A percentile compares a stretch with the other conserved stretches of the same genome.
Evolutionary conservation across 2,797 vertebrate genomes (phyloP).

Genomic region (Rhincodon typus): DNA sequence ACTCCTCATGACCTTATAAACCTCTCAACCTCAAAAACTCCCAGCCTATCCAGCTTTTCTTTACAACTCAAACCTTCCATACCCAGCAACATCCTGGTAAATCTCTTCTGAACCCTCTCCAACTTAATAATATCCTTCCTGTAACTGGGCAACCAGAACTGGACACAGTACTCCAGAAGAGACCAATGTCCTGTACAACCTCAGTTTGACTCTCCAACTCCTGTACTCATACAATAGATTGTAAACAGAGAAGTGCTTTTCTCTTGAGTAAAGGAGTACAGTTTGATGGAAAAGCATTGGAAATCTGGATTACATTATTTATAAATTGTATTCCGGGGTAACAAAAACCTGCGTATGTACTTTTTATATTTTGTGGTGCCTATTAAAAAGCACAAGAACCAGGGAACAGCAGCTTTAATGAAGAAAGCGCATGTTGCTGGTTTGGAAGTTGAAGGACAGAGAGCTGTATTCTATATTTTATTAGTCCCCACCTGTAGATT

Average conservation of each 20-base stretch:
- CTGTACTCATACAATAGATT: not conserved
- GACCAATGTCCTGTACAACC: too few species aligned
- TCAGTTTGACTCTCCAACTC: too few species aligned
- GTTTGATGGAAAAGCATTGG: not conserved
- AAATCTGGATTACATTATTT: not conserved
- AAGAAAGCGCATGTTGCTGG: not conserved
- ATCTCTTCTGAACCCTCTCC: too few species aligned
- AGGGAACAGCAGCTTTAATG: not conserved
- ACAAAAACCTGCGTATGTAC: not conserved
- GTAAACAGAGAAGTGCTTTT: not conserved
- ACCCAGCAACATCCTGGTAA: too few species aligned
- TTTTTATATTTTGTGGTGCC: not conserved
- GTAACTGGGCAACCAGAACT: too few species aligned
- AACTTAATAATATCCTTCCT: too few species aligned
- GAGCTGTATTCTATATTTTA: conserved; percentile 1
- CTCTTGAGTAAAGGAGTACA: not conserved
- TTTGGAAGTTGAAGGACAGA: not conserved
- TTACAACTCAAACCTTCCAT: too few species aligned
- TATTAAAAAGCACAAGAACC: conserved; percentile 19
- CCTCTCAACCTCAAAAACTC: too few species aligned
- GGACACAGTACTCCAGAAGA: too few species aligned
- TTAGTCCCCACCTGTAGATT: not conserved
- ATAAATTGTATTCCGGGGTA: not conserved
- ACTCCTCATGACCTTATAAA: too few species aligned
- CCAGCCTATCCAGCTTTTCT: too few species aligned